These are phyloP conservation scores for Cyrtonyx montezumae DNA, from an alignment of 2,113 vertebrate species.

Conservation along the genomic window DNA sequence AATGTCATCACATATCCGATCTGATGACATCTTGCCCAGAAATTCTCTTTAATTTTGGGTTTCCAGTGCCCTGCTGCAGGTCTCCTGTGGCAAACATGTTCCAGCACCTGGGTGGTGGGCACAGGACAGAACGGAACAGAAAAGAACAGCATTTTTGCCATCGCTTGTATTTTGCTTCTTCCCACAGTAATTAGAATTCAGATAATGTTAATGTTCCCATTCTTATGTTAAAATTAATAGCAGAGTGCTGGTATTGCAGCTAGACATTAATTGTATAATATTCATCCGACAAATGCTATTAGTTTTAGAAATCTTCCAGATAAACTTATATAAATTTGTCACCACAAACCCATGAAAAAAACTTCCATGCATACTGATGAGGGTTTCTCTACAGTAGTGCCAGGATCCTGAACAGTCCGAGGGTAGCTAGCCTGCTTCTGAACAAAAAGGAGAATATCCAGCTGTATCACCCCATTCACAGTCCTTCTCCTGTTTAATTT, in stretches of 20 bases:
- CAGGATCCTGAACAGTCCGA: constrained; percentile 31
- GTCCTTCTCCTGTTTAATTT: background rate
- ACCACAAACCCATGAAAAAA: constrained; percentile 59
- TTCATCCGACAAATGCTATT: constrained; percentile 62
- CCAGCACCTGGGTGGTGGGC: background rate
- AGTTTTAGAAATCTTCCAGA: constrained; percentile 66
- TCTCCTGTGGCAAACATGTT: background rate
- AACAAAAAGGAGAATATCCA: constrained; percentile 17
- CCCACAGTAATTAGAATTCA: constrained; percentile 56
- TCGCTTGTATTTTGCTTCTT: constrained; percentile 45
- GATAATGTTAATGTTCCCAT: constrained; percentile 46
- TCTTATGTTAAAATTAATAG: constrained; percentile 71
- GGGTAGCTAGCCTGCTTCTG: constrained; percentile 1
- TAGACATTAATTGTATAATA: constrained; percentile 66
- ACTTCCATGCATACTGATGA: constrained; percentile 39
- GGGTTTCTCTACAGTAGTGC: constrained; percentile 22
- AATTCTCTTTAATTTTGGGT: background rate
- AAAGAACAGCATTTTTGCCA: background rate
- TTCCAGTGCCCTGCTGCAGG: background rate
- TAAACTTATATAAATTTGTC: constrained; percentile 73
- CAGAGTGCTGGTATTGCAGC: constrained; percentile 61
- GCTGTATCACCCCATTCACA: background rate
- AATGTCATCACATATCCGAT: constrained; percentile 31
- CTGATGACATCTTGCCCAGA: constrained; percentile 1
- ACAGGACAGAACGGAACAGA: background rate